Conservation (phyloP, 1,140 invertebrate genomes). For the Agrilus planipennis region DNA sequence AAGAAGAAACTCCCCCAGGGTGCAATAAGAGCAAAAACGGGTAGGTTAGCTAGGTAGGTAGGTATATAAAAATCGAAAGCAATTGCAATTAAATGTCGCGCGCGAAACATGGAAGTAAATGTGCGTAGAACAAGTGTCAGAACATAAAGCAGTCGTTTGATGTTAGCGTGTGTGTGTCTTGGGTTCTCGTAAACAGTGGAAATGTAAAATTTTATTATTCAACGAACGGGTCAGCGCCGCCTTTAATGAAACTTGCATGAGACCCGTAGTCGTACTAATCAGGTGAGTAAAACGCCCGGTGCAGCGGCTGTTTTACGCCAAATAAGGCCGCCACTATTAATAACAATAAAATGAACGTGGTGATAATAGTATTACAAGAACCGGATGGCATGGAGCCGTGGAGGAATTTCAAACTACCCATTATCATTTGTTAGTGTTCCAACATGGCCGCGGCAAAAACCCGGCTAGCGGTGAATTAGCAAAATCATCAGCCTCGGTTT, state of each 20-base stretch:
- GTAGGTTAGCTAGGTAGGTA: too few relatives aligned
- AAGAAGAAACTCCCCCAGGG: too few relatives aligned
- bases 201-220: constrained; percentile 28
- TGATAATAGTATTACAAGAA: constrained; percentile 33
- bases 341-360: constrained; percentile 36
- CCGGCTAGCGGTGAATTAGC: constrained; percentile 10
- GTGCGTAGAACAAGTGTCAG: constrained; percentile 23
- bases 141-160: too few relatives aligned
- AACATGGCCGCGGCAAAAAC: constrained; percentile 20
- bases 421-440: constrained; percentile 30
- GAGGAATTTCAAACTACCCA: constrained; percentile 29
- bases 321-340: constrained; percentile 34
- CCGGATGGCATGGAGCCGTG: constrained; percentile 15
- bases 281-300: constrained; percentile 29
- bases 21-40: too few relatives aligned
- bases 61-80: constrained; percentile 14
- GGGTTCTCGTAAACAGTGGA: constrained; percentile 20
- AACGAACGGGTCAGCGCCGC: constrained; percentile 13
- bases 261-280: constrained; percentile 20
- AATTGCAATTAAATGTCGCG: constrained; percentile 22
- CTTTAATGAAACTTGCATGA: constrained; percentile 10
- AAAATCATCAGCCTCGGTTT: constrained; percentile 11
- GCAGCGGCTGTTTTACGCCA: constrained; percentile 25
- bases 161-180: too few relatives aligned
- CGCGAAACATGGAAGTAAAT: constrained; percentile 22